Conservation (phyloP, 2,113 vertebrate species). For the Sebastes fasciatus region DNA sequence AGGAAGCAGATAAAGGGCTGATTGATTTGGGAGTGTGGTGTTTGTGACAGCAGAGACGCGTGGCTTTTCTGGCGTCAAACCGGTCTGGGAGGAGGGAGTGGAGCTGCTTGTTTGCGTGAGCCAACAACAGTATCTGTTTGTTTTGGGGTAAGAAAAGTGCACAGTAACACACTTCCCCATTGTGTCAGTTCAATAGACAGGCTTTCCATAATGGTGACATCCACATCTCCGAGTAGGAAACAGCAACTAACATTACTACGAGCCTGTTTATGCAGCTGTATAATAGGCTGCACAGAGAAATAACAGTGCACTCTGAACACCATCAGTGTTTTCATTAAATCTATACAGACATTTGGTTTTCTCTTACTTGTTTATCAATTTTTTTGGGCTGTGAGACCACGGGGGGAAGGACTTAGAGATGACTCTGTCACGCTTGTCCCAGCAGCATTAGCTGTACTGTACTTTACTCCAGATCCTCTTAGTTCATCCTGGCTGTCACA, state of each 20-base stretch:
- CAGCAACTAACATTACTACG: slow-evolving; percentile 14
- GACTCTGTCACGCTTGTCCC: slow-evolving; percentile 9
- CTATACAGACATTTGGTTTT: slow-evolving; percentile 17
- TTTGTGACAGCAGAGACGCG: slow-evolving; percentile 53
- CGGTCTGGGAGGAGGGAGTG: slow-evolving; percentile 56
- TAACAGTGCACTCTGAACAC: background rate
- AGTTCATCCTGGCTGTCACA: slow-evolving; percentile 31
- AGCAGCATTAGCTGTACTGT: slow-evolving; percentile 16
- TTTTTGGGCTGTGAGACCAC: slow-evolving; percentile 13
- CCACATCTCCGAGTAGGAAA: slow-evolving; percentile 33
- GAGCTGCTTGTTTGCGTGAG: slow-evolving; percentile 48
- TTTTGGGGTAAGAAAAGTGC: slow-evolving; percentile 54
- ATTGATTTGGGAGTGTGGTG: slow-evolving; percentile 53
- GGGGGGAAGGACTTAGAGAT: slow-evolving; percentile 8
- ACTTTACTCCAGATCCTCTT: slow-evolving; percentile 27
- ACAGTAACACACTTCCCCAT: slow-evolving; percentile 47
- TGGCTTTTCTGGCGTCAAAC: slow-evolving; percentile 67
- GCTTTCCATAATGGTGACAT: slow-evolving; percentile 43
- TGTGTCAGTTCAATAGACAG: slow-evolving; percentile 44
- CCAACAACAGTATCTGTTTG: slow-evolving; percentile 67
- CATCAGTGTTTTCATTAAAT: slow-evolving; percentile 26
- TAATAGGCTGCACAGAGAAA: slow-evolving; percentile 26
- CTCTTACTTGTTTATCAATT: slow-evolving; percentile 15
- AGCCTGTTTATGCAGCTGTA: slow-evolving; percentile 11
- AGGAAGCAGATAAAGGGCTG: slow-evolving; percentile 61